Conservation (phyloP, 2,888 invertebrate species). For the Pyrrhia umbra region DNA sequence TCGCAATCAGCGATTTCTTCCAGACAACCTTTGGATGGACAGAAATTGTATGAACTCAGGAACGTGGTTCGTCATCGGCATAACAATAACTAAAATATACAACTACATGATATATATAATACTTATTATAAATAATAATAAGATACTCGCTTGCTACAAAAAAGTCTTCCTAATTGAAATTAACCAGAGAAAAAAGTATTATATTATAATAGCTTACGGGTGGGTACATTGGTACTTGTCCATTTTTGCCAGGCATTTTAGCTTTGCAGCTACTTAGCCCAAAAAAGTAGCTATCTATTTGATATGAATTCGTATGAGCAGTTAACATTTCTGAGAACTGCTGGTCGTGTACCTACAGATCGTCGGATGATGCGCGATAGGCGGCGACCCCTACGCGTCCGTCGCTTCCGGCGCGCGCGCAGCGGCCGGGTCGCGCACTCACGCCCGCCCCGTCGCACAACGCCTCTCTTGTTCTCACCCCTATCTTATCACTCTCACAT, state of each 20-base stretch:
- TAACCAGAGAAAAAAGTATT: too few species aligned
- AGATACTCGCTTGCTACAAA: too few species aligned
- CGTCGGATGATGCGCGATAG: constrained; percentile 64
- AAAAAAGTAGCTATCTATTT: constrained; percentile 29
- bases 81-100: too few species aligned
- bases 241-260: neutral
- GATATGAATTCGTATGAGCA: constrained; percentile 20
- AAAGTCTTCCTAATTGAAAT: too few species aligned
- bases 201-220: too few species aligned
- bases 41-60: too few species aligned
- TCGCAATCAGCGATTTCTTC: too few species aligned
- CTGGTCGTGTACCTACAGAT: constrained; percentile 53
- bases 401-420: constrained; percentile 71
- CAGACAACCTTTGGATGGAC: too few species aligned
- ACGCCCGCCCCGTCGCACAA: constrained; percentile 70
- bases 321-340: constrained; percentile 55
- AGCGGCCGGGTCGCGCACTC: constrained; percentile 55
- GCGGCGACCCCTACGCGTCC: constrained; percentile 75
- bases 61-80: too few species aligned
- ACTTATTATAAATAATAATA: too few species aligned
- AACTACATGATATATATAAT: too few species aligned
- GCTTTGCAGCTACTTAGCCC: constrained; percentile 37
- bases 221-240: too few species aligned
- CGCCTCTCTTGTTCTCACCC: constrained; percentile 81
- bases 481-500: constrained; percentile 87